Base-by-base conservation (phyloP, 2,797 vertebrate genomes). In the Argentina silus region DNA sequence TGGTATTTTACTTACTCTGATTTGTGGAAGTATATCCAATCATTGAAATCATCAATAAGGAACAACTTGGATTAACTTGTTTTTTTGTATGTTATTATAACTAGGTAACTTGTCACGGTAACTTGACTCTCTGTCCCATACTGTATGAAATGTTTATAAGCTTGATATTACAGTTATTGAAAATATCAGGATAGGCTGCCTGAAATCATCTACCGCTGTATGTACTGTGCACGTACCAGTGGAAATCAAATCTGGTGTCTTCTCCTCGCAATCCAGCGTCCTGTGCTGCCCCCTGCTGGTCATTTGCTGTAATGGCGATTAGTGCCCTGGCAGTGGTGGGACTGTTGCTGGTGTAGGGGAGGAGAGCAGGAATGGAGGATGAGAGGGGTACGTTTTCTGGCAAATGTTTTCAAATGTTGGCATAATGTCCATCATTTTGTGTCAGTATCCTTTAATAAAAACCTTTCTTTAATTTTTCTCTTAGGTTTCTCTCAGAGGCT, bases 261-360 rank as follows among this genome's bases (percentile, higher is more conserved):
- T 12, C 7, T 53, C 50, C 60, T 47, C 15, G n/a, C n/a, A n/a
- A n/a, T 74, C 17, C 75, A 92, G 91, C 88, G 0, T 90, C 85
- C 64, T 74, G 86, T 55, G 11, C 76, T 55, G 70, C 79, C 23
- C 84, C 81, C 81, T 79, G 74, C 73, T 87, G 86, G 86, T 87
- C 89, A 0, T 50, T 77, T 67, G 57, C 66, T 19, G 14, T 69
- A 19, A 12, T 86, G 69, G 11, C 83, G 66, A 59, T 84, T 47
- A 73, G 70, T 63, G 65, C 36, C 0, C 51, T 88, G 60, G 50
- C 42, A 7, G 70, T 78, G 1, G 73, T 48, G 36, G 53, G 43
- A 12, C 47, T 81, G 0, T 51, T 72, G 53, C 88, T 60, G 61
- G 43, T 63, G 43, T 75, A 70, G 11, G 19, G 69, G 0, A 60